phyloP scores from a whole-genome alignment of 1,140 invertebrate species.

The Ectropis grisescens region DNA sequence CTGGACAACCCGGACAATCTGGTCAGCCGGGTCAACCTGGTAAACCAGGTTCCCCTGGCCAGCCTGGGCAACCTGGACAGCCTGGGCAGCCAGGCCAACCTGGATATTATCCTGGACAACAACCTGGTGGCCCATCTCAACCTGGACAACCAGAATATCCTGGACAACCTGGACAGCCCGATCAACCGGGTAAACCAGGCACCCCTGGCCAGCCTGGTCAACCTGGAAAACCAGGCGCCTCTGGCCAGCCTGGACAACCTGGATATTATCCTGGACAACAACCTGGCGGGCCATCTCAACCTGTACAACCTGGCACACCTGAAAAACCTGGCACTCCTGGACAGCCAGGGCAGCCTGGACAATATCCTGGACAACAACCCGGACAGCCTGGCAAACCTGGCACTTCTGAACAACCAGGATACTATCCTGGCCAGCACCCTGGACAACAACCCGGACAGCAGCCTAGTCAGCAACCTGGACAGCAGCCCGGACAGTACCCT shows the following conservation, averaged over 20 bases:
- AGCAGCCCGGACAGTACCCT: slow-evolving; percentile 4
- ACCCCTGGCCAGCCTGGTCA: slow-evolving; percentile 5
- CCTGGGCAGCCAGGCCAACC: slow-evolving; percentile 6
- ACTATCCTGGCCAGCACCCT: slow-evolving; percentile 1
- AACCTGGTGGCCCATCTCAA: slow-evolving; percentile 10
- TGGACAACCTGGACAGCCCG: not conserved
- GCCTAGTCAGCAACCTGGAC: slow-evolving; percentile 3
- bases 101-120: slow-evolving; percentile 5
- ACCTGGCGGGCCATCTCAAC: not conserved
- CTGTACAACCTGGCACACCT: too few species aligned
- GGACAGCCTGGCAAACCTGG: slow-evolving; percentile 6
- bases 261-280: slow-evolving; percentile 7
- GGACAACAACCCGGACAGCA: slow-evolving; percentile 4
- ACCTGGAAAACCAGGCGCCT: slow-evolving; percentile 2
- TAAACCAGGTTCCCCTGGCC: not conserved
- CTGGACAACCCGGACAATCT: slow-evolving; percentile 10
- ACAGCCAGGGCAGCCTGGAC: slow-evolving; percentile 3
- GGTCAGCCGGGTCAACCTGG: slow-evolving; percentile 9
- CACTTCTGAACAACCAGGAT: slow-evolving; percentile 2
- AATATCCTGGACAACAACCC: slow-evolving; percentile 1
- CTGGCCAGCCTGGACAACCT: slow-evolving; percentile 2
- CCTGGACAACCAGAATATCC: slow-evolving; percentile 4
- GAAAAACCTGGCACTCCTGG: too few species aligned
- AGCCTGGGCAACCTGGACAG: not conserved
- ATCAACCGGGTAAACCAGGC: slow-evolving; percentile 5